Evolutionary conservation across 2,113 vertebrate species (phyloP).

Genomic region (Trochalopteron elliotii): DNA sequence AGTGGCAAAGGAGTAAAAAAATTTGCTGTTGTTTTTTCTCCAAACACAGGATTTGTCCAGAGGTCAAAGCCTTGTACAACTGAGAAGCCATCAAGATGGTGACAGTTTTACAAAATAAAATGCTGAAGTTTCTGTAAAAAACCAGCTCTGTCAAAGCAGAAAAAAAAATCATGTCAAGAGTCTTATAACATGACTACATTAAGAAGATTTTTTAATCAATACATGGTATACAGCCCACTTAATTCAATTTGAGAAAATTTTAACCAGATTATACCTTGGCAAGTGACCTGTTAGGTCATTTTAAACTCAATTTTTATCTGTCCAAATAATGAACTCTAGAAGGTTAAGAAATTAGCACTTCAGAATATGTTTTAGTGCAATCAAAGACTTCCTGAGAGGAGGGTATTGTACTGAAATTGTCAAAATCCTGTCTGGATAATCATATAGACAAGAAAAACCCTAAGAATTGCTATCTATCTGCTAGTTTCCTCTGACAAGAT

Average conservation of each 20-base stretch:
- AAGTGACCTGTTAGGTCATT: constrained; percentile 3
- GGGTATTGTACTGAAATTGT: neutral
- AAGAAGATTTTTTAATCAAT: constrained; percentile 4
- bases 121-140: neutral
- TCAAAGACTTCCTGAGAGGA: neutral
- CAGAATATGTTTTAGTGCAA: neutral
- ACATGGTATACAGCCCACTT: neutral
- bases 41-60: neutral
- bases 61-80: neutral
- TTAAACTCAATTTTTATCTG: constrained; percentile 31
- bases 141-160: neutral
- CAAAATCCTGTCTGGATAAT: constrained; percentile 4
- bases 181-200: neutral
- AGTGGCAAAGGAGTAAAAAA: neutral
- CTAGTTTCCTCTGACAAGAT: neutral
- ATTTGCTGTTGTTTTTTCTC: neutral
- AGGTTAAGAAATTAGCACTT: constrained; percentile 20
- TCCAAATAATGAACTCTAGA: constrained; percentile 38
- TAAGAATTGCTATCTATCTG: neutral
- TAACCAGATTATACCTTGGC: neutral
- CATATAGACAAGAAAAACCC: neutral
- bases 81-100: neutral
- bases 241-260: constrained; percentile 28
- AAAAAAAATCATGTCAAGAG: neutral
- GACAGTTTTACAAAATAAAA: neutral